Evolutionary conservation across 2,888 invertebrate species (phyloP), one percentile per base, ranked within the genome.

Genomic region (Acronicta psi): DNA sequence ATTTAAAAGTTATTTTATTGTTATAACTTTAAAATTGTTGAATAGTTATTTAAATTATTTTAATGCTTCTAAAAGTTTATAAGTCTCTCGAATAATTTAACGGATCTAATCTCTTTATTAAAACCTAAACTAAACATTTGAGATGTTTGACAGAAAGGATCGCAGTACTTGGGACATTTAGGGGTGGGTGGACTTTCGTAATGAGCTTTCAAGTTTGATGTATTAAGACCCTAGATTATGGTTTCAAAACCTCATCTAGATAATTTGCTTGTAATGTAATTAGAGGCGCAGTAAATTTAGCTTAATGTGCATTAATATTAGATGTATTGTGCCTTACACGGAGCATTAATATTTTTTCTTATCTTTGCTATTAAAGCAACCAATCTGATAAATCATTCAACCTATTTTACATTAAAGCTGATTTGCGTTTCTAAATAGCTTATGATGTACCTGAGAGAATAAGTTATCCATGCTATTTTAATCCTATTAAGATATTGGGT

Each of bases 111-210:
- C 17, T 18, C 37, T 38, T 53, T 14, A 41, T 37, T 25, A 49
- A 17, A 51, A 23, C n/a, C 38, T 50, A 23, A 51, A 38, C 38
- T 29, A 38, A n/a, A 38, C 47, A 49, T 40, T 59, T 53, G n/a
- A 59, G 31, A 34, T 36, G 49, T 43, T 59, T 49, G 5, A 37
- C 31, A 23, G 6, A 41, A 45, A 40, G 17, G 34, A 20, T 37
- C 36, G 23, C 1, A 36, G 10, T 51, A 31, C 44, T 37, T 18
- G 11, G 25, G n/a, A 17, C 13, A 34, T n/a, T 34, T 34, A n/a
- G n/a, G 23, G 43, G 18, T 25, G 2, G 25, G 2, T 16, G 13
- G 17, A 16, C 36, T 37, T 43, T 17, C 10, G 13, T 14, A 36
- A 13, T 40, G 40, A 40, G 2, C 10, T 9, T n/a, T 9, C n/a